phyloP scores from a whole-genome alignment of 2,797 vertebrate genomes.

The Amblyraja radiata region DNA sequence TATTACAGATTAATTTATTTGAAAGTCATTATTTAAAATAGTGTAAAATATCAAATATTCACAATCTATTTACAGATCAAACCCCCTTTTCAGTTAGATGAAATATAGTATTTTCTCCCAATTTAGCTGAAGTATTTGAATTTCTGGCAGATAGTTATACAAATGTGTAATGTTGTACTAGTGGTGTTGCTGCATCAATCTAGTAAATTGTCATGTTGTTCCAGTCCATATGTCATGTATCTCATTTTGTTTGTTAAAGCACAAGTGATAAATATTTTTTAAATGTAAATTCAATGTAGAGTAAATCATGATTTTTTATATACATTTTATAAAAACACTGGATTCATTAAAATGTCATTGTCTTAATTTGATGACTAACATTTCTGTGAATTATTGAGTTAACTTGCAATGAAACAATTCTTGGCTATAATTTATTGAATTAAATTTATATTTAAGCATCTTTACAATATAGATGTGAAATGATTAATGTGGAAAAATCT shows the following conservation, averaged over 20 bases:
- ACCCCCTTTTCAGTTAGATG: no score
- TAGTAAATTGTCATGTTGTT: not conserved
- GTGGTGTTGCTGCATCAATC: no score
- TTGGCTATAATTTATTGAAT: not conserved
- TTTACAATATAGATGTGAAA: not conserved
- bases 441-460: not conserved
- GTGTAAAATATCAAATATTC: no score
- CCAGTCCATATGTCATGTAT: not conserved
- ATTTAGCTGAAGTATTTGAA: no score
- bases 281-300: not conserved
- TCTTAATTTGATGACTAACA: not conserved
- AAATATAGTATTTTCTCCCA: no score
- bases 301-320: not conserved
- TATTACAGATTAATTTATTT: no score
- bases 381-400: not conserved
- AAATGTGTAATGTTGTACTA: no score
- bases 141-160: no score
- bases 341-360: not conserved
- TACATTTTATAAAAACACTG: not conserved
- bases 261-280: not conserved
- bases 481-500: not conserved
- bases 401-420: not conserved
- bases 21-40: no score
- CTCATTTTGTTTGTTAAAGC: not conserved
- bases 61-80: no score